Evolutionary conservation across 2,888 invertebrate genomes (phyloP).

Genomic region (Zaprionus lineosus): DNA sequence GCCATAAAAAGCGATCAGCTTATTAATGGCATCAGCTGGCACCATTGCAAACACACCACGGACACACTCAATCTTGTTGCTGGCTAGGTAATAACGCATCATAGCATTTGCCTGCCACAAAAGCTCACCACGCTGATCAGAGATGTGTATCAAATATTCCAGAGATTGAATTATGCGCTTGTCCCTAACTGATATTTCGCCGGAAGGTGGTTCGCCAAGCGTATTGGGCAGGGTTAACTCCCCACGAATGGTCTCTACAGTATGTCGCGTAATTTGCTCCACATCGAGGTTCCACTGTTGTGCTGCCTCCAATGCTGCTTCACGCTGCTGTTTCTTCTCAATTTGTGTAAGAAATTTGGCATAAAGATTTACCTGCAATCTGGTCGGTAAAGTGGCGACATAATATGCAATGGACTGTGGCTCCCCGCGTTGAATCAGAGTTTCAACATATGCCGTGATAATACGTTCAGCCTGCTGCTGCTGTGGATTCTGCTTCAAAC

Average conservation of each 20-base stretch:
- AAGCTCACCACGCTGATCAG: slow-evolving; percentile 90
- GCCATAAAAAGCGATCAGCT: slow-evolving; percentile 83
- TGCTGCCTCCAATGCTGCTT: slow-evolving; percentile 88
- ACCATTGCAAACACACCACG: slow-evolving; percentile 89
- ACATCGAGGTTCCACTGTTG: slow-evolving; percentile 90
- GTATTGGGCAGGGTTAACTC: slow-evolving; percentile 57
- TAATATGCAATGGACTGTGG: slow-evolving; percentile 93
- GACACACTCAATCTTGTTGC: slow-evolving; percentile 92
- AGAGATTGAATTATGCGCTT: slow-evolving; percentile 89
- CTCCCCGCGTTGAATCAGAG: slow-evolving; percentile 89
- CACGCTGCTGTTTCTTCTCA: slow-evolving; percentile 85
- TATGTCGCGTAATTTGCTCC: slow-evolving; percentile 91
- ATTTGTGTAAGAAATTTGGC: slow-evolving; percentile 88
- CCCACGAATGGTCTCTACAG: slow-evolving; percentile 90
- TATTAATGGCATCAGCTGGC: slow-evolving; percentile 86
- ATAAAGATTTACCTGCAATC: slow-evolving; percentile 86
- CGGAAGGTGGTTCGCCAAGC: slow-evolving; percentile 73
- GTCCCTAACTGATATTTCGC: slow-evolving; percentile 87
- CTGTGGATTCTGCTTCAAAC: slow-evolving; percentile 87
- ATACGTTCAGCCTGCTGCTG: slow-evolving; percentile 89
- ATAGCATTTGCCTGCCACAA: slow-evolving; percentile 94
- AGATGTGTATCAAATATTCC: slow-evolving; percentile 93
- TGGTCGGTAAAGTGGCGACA: slow-evolving; percentile 89
- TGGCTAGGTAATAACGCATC: slow-evolving; percentile 91
- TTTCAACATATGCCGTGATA: slow-evolving; percentile 88